Base-by-base conservation (phyloP, 2,113 vertebrate species). In the Catharus fuscescens region DNA sequence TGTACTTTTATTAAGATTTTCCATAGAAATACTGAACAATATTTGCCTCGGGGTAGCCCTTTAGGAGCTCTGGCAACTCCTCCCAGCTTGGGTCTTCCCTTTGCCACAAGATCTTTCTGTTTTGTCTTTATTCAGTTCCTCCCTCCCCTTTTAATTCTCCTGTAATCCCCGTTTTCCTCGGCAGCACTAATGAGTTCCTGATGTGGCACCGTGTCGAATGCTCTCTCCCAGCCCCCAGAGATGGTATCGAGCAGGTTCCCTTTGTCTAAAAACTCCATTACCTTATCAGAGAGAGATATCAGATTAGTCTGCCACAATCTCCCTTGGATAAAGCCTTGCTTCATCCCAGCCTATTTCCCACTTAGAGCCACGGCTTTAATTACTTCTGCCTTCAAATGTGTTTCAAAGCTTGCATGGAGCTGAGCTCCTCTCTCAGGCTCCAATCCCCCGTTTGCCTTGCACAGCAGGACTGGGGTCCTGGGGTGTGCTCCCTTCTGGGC, bases 181-280 rank as follows among this genome's bases (percentile, higher is more conserved):
- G 52, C 80, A 38, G 69, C 14, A 9, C 86, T 94, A 86, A 94
- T 94, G 82, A 94, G 79, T 18, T 70, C 14, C 80, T 86, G 82
- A n/a, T 54, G 88, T 78, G 88, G 17, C 82, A 80, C 59, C 24
- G 3, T 42, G 54, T 77, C 60, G 0, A 90, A 71, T 66, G 67
- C 26, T 85, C 66, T 8, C 85, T 29, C 34, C 2, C 79, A 92
- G 67, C 73, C 74, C 82, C 38, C 67, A 80, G 36, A 93, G 96
- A 97, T 92, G 60, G 5, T 80, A 94, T 95, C 90, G 40, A 18
- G 38, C 32, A 1, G 31, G 76, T 86, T 88, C 65, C 38, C 64
- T 97, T 95, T 97, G 94, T 96, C 67, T 90, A 9, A 65, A 82
- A 80, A 45, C 91, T 66, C 90, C 44, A 95, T 95, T 97, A 94